A percentile compares a stretch with the other conserved stretches of the same genome.
These are phyloP conservation scores for Drosophila orena DNA, from an alignment of 1,140 invertebrate species.

Conservation along the genomic window DNA sequence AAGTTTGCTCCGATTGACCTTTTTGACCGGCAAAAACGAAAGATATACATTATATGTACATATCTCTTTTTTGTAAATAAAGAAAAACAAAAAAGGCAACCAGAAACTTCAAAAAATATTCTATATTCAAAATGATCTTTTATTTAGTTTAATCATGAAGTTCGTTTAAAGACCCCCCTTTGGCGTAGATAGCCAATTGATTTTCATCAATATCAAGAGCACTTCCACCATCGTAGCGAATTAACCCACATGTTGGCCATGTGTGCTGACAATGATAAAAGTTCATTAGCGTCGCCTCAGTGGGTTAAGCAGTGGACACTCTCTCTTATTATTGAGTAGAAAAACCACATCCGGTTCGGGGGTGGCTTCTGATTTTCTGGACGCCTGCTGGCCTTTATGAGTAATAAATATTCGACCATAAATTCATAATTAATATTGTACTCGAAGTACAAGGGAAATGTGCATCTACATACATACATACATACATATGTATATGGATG, in stretches of 20 bases:
- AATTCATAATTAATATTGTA: slow-evolving; percentile 81
- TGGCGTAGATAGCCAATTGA: slow-evolving; percentile 8
- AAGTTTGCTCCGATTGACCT: slow-evolving; percentile 35
- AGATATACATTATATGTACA: too few relatives aligned
- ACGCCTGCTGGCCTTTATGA: slow-evolving; percentile 76
- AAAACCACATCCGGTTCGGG: slow-evolving; percentile 19
- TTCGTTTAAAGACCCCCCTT: background rate
- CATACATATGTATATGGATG: too few relatives aligned
- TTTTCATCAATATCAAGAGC: slow-evolving; percentile 24
- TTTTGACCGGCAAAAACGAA: slow-evolving; percentile 6
- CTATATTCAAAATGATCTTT: too few relatives aligned
- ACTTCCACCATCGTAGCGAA: background rate
- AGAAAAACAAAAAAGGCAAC: too few relatives aligned
- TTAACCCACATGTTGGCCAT: slow-evolving; percentile 45
- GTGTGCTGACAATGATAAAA: slow-evolving; percentile 57
- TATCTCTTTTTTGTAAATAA: too few relatives aligned
- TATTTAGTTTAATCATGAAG: slow-evolving; percentile 2
- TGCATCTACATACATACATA: too few relatives aligned
- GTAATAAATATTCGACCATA: slow-evolving; percentile 78
- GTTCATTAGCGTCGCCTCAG: slow-evolving; percentile 77
- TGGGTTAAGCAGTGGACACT: slow-evolving; percentile 48
- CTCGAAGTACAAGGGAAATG: background rate
- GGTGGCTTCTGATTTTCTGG: slow-evolving; percentile 28
- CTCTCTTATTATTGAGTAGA: background rate
- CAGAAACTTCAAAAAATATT: too few relatives aligned